These are phyloP conservation scores for Coelogynopora nodosa DNA, from an alignment of 2,888 invertebrate genomes.

Conservation along the genomic window DNA sequence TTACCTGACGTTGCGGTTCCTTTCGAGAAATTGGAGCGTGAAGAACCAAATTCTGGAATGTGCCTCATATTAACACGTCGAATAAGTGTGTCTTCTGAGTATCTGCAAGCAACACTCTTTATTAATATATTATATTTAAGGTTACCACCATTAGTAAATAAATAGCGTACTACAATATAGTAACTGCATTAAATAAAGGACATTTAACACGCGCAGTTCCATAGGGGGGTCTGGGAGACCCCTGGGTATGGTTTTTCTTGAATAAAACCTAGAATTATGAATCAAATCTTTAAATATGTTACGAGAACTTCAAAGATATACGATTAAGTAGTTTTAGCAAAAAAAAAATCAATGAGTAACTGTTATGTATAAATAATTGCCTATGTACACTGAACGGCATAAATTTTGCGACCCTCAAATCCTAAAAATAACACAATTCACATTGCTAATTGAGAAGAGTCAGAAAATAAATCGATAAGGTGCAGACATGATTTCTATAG, in stretches of 20 bases:
- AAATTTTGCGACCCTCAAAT: conserved; percentile 27
- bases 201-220: conserved; percentile 31
- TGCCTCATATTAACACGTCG: not conserved
- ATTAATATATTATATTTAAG: too few relatives aligned
- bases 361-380: conserved; percentile 31
- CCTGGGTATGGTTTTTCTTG: conserved; percentile 28
- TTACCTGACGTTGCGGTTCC: not conserved
- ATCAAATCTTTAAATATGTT: conserved; percentile 29
- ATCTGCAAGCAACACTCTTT: not conserved
- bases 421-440: conserved; percentile 23
- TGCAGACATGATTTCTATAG: not conserved
- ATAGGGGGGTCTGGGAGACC: conserved; percentile 16
- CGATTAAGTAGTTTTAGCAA: conserved; percentile 25
- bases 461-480: not conserved
- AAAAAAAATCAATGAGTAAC: conserved; percentile 17
- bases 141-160: too few relatives aligned
- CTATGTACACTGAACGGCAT: conserved; percentile 29
- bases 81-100: not conserved
- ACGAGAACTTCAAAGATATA: conserved; percentile 31
- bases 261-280: conserved; percentile 31
- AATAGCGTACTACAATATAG: too few relatives aligned
- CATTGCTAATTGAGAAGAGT: conserved; percentile 12
- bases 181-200: too few relatives aligned
- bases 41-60: not conserved
- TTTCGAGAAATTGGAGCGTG: not conserved